phyloP scores from a whole-genome alignment of 2,113 vertebrate species.

The Prietella phreatophila region DNA sequence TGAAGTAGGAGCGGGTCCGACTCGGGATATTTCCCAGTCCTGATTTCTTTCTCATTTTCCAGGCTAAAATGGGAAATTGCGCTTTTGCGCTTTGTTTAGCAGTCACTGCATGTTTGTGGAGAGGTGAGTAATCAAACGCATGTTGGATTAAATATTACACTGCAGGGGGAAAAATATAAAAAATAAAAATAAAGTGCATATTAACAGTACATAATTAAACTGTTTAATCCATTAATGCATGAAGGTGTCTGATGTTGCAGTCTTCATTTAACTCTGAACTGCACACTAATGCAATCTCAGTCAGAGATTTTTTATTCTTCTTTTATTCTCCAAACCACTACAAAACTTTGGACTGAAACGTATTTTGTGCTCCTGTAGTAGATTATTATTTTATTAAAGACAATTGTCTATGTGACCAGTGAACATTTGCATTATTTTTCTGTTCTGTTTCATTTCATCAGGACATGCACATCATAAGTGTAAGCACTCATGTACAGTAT shows the following conservation, averaged over 20 bases:
- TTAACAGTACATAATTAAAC: not conserved
- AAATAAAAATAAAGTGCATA: not conserved
- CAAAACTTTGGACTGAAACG: not conserved
- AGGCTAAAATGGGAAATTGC: constrained; percentile 45
- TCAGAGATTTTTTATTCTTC: not conserved
- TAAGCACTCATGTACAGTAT: not conserved
- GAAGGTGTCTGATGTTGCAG: not conserved
- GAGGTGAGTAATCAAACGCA: constrained; percentile 48
- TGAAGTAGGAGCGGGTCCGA: not conserved
- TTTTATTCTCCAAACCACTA: not conserved
- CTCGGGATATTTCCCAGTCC: not conserved
- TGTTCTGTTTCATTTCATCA: not conserved
- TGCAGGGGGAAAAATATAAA: not conserved
- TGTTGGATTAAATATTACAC: not conserved
- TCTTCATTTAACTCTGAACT: not conserved
- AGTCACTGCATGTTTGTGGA: constrained; percentile 50
- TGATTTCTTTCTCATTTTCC: not conserved
- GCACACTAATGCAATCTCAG: not conserved
- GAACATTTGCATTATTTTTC: not conserved
- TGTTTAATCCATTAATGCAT: not conserved
- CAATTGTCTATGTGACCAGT: not conserved
- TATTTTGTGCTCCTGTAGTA: not conserved
- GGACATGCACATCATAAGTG: not conserved
- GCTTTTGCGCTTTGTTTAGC: constrained; percentile 47
- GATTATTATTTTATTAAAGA: not conserved